Conservation (phyloP, 2,888 invertebrate species). For the Andrena trimmerana region DNA sequence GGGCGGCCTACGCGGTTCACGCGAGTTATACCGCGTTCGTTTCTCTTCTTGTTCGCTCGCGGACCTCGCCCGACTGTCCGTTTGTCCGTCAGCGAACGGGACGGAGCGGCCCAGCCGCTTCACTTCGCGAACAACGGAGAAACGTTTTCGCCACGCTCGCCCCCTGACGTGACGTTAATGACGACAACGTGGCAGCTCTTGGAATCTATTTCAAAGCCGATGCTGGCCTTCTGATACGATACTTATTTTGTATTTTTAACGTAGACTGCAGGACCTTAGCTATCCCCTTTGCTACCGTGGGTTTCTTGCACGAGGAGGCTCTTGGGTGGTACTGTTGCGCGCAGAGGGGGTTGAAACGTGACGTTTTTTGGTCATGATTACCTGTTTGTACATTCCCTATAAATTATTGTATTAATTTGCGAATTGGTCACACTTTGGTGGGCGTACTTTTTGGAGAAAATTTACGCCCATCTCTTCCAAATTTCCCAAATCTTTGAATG, state of each 20-base stretch:
- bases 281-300: background rate
- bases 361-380: background rate
- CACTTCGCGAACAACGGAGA: slow-evolving; percentile 15
- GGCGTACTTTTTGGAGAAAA: too few species aligned
- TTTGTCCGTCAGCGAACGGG: slow-evolving; percentile 67
- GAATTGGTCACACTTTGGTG: too few species aligned
- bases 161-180: slow-evolving; percentile 65
- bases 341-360: background rate
- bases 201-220: slow-evolving; percentile 22
- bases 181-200: slow-evolving; percentile 49
- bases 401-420: too few species aligned
- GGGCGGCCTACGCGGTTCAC: slow-evolving; percentile 81
- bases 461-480: too few species aligned
- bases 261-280: background rate
- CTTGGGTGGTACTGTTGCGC: background rate
- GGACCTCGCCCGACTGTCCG: slow-evolving; percentile 61
- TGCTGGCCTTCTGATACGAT: slow-evolving; percentile 16
- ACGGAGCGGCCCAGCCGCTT: slow-evolving; percentile 27
- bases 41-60: slow-evolving; percentile 63
- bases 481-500: too few species aligned
- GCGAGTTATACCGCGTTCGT: slow-evolving; percentile 72
- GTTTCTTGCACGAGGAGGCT: background rate
- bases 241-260: slow-evolving; percentile 14
- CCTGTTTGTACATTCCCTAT: too few species aligned
- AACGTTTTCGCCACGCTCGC: slow-evolving; percentile 43